phyloP scores from a whole-genome alignment of 2,797 vertebrate species.

The Sorex maritimensis region DNA sequence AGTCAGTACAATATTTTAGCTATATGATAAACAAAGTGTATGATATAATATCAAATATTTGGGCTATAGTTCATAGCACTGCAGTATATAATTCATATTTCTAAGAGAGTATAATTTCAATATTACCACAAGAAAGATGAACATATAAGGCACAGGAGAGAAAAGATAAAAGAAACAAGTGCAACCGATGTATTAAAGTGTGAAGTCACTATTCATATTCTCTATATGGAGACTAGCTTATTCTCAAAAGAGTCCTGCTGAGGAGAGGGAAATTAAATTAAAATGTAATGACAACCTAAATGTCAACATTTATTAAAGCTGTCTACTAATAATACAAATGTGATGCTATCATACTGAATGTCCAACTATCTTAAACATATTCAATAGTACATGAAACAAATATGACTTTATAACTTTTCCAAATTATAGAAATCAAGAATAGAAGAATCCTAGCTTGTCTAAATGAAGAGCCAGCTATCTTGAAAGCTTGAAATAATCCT shows the following conservation, averaged over 20 bases:
- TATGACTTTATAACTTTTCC: conserved; percentile 55
- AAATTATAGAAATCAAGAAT: conserved; percentile 16
- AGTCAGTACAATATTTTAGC: background rate
- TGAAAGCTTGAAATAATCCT: conserved; percentile 44
- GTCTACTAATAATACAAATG: conserved; percentile 27
- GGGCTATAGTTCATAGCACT: background rate
- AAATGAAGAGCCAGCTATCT: conserved; percentile 49
- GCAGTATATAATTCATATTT: conserved; percentile 4
- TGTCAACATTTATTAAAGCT: conserved; percentile 61
- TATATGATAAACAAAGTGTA: background rate
- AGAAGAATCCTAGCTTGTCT: conserved; percentile 30
- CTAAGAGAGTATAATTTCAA: background rate
- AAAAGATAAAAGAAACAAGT: background rate
- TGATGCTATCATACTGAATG: conserved; percentile 6
- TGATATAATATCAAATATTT: background rate
- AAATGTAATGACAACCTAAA: conserved; percentile 40
- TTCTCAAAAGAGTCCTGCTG: background rate
- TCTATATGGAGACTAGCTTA: background rate
- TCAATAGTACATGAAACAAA: conserved; percentile 35
- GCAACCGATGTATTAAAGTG: conserved; percentile 30
- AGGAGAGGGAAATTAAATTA: conserved; percentile 41
- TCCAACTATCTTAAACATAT: conserved; percentile 43
- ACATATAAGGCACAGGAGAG: background rate
- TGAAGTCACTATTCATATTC: background rate
- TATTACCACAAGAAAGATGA: background rate